Percentiles rank a stretch among this genome's conserved stretches.
These are phyloP conservation scores for Antedon bifida DNA, from an alignment of 35 echinoderm and acorn worm species.

Conservation along the genomic window DNA sequence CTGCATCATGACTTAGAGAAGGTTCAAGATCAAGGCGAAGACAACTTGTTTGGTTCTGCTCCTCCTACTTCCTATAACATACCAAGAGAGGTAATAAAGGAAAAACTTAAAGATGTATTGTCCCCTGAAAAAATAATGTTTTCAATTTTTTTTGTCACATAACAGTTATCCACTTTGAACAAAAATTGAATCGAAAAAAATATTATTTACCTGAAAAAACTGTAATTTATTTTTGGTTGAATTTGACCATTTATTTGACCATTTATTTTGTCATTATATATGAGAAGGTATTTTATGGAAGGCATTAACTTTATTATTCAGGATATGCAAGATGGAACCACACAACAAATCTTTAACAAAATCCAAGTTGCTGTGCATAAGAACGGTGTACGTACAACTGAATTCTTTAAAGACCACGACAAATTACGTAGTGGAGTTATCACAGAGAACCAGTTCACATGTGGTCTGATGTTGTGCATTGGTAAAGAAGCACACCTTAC, in stretches of 20 bases:
- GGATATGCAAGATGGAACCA: not conserved
- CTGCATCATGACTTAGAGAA: conserved; percentile 82
- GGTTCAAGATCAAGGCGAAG: conserved; percentile 44
- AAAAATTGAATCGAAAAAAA: too few relatives aligned
- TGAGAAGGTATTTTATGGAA: too few relatives aligned
- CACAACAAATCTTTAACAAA: conserved; percentile 45
- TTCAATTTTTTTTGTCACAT: too few relatives aligned
- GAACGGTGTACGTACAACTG: conserved; percentile 81
- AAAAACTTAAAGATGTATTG: too few relatives aligned
- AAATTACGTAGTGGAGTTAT: conserved; percentile 78
- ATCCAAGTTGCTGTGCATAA: conserved; percentile 85
- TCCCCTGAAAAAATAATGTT: too few relatives aligned
- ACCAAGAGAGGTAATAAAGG: conserved; percentile 61
- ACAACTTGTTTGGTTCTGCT: conserved; percentile 39
- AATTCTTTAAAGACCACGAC: conserved; percentile 96
- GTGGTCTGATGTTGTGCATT: conserved; percentile 71
- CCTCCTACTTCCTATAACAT: conserved; percentile 71
- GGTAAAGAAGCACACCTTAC: conserved; percentile 56
- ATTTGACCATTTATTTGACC: too few relatives aligned
- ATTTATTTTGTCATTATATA: too few relatives aligned
- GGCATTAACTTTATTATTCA: too few relatives aligned
- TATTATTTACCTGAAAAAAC: too few relatives aligned
- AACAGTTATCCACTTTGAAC: too few relatives aligned
- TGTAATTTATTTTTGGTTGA: too few relatives aligned
- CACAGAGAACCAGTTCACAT: conserved; percentile 93